Evolutionary conservation across 2,113 vertebrate genomes (phyloP).

Genomic region (Takifugu bimaculatus): DNA sequence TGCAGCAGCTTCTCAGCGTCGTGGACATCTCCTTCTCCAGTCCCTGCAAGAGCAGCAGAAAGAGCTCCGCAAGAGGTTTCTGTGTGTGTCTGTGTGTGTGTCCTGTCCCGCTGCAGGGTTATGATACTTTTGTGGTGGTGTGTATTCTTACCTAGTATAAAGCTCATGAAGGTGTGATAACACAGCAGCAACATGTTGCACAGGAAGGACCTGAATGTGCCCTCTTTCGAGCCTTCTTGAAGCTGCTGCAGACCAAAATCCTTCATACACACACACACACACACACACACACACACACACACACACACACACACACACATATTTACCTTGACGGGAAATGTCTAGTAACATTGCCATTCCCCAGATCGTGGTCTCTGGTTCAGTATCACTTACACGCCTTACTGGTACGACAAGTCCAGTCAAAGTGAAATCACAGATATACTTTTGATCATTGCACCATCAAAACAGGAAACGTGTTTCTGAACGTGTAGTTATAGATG

Average conservation of each 20-base stretch:
- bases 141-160: slow-evolving; percentile 85
- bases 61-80: not conserved
- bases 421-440: too few relatives aligned
- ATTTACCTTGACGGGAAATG: too few relatives aligned
- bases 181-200: slow-evolving; percentile 96
- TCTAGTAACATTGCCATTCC: too few relatives aligned
- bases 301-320: too few relatives aligned
- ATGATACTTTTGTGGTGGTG: not conserved
- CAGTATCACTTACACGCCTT: too few relatives aligned
- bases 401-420: too few relatives aligned
- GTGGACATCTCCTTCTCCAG: slow-evolving; percentile 88
- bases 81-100: not conserved
- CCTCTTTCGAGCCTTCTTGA: slow-evolving; percentile 84
- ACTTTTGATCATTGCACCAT: too few relatives aligned
- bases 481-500: not conserved
- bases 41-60: slow-evolving; percentile 74
- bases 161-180: slow-evolving; percentile 98
- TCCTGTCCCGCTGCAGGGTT: not conserved
- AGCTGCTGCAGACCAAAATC: slow-evolving; percentile 92
- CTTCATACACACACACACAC: slow-evolving; percentile 67
- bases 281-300: slow-evolving; percentile 11
- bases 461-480: too few relatives aligned
- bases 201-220: slow-evolving; percentile 90
- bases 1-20: slow-evolving; percentile 90
- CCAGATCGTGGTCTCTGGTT: too few relatives aligned